Base-by-base conservation (phyloP, 2,113 vertebrate species). In the Ameiurus melas region DNA sequence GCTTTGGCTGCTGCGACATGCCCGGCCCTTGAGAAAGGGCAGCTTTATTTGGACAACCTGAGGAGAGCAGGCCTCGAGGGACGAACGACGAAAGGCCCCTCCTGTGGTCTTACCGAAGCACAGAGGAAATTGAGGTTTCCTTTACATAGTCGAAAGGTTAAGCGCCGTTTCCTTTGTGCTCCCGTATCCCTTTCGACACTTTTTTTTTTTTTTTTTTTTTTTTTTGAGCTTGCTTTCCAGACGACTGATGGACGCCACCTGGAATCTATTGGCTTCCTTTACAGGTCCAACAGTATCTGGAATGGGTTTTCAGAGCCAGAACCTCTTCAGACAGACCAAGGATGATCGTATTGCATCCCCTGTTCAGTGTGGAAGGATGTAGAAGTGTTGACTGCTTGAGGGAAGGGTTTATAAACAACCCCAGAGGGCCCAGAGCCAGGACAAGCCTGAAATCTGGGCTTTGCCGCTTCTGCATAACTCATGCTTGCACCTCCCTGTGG, bases 61-160 rank as follows among this genome's bases (percentile, higher is more conserved):
- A 68, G n/a, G 1, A 80, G 75, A 53, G 60, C 58, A 33, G 85
- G 55, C 57, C 57, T 62, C 68, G 43, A 62, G 71, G 71, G 36
- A 62, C 9, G 19, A n/a, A 60, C n/a, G 71, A 85, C 70, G 27
- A 47, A 77, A 62, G 85, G 85, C 71, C 90, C 84, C 36, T 30
- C 13, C 36, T 91, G 81, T 77, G 55, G 66, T 53, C 51, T 87
- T 89, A 91, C 85, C 89, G 86, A 91, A 83, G 81, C 90, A 58
- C 22, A 47, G 87, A 92, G 91, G 92, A 94, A 94, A 91, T 93
- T 81, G 86, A 91, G 90, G 92, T 92, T 95, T 93, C 92, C 91
- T 84, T 90, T 83, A 53, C 68, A 88, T 89, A 90, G 90, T 90
- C 87, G 91, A 91, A 89, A 91, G 88, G 93, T 90, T 90, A 89